phyloP scores from a whole-genome alignment of 2,113 vertebrate genomes.

The Microtus oregoni region DNA sequence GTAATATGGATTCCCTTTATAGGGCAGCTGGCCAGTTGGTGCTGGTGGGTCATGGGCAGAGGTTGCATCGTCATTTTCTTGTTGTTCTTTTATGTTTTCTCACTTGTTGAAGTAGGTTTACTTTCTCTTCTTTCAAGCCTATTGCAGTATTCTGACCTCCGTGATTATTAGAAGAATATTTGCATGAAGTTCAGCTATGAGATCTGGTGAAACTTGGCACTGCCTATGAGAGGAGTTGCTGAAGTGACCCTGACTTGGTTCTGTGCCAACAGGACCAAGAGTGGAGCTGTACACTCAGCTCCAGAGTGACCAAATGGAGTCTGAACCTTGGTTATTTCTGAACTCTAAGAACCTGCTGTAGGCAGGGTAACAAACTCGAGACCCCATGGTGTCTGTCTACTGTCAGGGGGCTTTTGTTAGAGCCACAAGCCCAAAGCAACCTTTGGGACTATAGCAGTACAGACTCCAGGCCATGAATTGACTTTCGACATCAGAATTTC shows the following conservation, averaged over 20 bases:
- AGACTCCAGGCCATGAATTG: background rate
- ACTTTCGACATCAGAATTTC: background rate
- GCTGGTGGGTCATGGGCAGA: background rate
- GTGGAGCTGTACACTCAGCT: background rate
- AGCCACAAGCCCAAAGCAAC: background rate
- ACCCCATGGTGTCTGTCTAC: background rate
- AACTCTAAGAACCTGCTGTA: background rate
- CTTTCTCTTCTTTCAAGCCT: background rate
- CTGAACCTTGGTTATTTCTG: background rate
- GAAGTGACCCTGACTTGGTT: background rate
- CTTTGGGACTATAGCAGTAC: background rate
- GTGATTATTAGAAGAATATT: background rate
- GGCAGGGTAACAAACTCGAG: background rate
- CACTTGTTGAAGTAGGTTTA: background rate
- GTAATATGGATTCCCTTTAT: background rate
- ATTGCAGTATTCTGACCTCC: background rate
- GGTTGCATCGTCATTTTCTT: background rate
- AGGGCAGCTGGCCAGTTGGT: background rate
- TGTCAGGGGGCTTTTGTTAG: background rate
- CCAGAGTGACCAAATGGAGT: background rate
- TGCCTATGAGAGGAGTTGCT: background rate
- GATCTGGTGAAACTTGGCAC: background rate
- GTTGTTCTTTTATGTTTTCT: background rate
- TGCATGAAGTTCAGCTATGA: background rate
- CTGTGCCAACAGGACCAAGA: background rate